Percentiles rank a stretch among this genome's conserved stretches.
phyloP scores from a whole-genome alignment of 1,140 invertebrate genomes.

The Dendrolimus punctatus region DNA sequence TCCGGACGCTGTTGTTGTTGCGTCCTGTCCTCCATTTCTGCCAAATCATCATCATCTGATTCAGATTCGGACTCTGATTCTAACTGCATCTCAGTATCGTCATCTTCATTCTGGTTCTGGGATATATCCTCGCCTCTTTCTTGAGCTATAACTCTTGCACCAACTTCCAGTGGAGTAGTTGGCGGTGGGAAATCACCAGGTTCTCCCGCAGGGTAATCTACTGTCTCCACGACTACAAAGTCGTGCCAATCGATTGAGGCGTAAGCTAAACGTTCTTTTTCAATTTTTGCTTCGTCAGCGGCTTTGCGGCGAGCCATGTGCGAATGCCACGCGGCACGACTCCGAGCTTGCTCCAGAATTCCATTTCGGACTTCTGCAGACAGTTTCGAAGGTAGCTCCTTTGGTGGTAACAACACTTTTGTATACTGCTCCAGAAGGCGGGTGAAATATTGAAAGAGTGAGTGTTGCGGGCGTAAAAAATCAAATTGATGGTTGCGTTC shows the following conservation, averaged over 20 bases:
- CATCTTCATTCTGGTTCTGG: conserved; percentile 57
- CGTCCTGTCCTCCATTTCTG: conserved; percentile 78
- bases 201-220: conserved; percentile 98
- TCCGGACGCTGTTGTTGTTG: conserved; percentile 66
- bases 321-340: conserved; percentile 96
- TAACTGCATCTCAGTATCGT: conserved; percentile 80
- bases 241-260: conserved; percentile 99
- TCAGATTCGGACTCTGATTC: conserved; percentile 75
- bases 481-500: conserved; percentile 99
- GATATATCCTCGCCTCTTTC: conserved; percentile 70
- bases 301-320: conserved; percentile 94
- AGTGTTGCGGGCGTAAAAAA: conserved; percentile 98
- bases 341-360: conserved; percentile 93
- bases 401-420: conserved; percentile 94
- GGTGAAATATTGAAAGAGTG: conserved; percentile 98
- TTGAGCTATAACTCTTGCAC: conserved; percentile 93
- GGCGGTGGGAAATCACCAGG: conserved; percentile 96
- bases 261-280: conserved; percentile 96
- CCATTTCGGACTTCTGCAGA: conserved; percentile 83
- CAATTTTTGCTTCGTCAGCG: conserved; percentile 94
- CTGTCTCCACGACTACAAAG: conserved; percentile 99
- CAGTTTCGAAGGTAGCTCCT: conserved; percentile 89
- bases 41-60: conserved; percentile 77
- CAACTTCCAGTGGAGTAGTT: conserved; percentile 97
- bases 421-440: conserved; percentile 99